These are phyloP conservation scores for Nycteola revayana DNA, from an alignment of 2,888 invertebrate species.

Conservation along the genomic window DNA sequence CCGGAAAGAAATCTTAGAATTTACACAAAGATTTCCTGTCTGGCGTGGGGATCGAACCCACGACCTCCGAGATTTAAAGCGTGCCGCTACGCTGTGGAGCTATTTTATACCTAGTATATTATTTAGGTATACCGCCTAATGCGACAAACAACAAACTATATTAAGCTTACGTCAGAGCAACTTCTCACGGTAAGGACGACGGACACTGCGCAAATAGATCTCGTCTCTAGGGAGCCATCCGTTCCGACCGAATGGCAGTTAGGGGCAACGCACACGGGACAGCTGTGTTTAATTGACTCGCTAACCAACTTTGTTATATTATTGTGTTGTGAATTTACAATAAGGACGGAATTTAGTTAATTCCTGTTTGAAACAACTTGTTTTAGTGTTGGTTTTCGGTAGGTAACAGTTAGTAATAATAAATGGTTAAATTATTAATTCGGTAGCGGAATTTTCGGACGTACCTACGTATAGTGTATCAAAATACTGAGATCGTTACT, in stretches of 20 bases:
- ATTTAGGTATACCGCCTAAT: no score
- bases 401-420: no score
- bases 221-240: conserved; percentile 44
- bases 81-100: no score
- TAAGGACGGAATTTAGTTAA: conserved; percentile 7
- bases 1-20: no score
- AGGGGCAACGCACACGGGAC: conserved; percentile 33
- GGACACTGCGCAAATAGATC: conserved; percentile 39
- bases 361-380: not conserved
- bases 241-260: conserved; percentile 39
- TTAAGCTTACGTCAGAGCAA: conserved; percentile 21
- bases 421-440: no score
- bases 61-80: no score
- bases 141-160: conserved; percentile 15
- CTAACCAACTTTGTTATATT: conserved; percentile 30
- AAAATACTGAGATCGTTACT: no score
- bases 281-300: conserved; percentile 36
- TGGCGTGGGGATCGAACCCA: no score
- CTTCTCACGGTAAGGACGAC: conserved; percentile 20
- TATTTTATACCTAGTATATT: no score
- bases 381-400: not conserved
- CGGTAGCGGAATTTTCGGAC: no score
- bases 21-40: no score
- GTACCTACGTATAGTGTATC: no score
- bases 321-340: conserved; percentile 35